Percentiles rank a stretch among this genome's conserved stretches.
Evolutionary conservation across 2,888 invertebrate genomes (phyloP).

Genomic region (Trachelus iudaicus): DNA sequence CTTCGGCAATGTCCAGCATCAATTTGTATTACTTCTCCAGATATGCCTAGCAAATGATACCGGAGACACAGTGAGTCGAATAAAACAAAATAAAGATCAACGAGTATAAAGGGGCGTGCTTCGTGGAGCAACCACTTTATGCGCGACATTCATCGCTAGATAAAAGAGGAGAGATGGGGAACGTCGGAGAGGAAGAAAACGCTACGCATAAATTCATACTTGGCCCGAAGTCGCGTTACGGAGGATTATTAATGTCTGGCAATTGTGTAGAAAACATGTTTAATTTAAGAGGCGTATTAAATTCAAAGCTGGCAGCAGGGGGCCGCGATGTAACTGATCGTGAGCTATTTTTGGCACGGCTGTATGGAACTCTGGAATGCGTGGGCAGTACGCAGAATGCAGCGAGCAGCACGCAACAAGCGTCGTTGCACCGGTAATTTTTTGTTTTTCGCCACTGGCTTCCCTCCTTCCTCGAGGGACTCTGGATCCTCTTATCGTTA

Average conservation of each 20-base stretch:
- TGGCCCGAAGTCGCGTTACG: not conserved
- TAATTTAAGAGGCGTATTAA: slow-evolving; percentile 15
- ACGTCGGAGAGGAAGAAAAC: not conserved
- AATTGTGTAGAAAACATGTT: slow-evolving; percentile 21
- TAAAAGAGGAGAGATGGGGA: not conserved
- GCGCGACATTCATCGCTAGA: not conserved
- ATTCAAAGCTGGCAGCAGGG: slow-evolving; percentile 12
- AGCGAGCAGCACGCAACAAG: not conserved
- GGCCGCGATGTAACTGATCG: slow-evolving; percentile 17
- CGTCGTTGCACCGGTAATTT: not conserved
- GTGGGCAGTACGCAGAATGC: slow-evolving; percentile 1
- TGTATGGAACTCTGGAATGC: slow-evolving; percentile 9
- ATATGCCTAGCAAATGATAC: slow-evolving; percentile 50
- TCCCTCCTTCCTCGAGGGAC: not conserved
- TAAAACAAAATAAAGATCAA: not conserved
- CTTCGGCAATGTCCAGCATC: slow-evolving; percentile 62
- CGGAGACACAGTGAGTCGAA: not conserved
- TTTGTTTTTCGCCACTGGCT: not conserved
- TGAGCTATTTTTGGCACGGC: slow-evolving; percentile 21
- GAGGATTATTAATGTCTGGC: slow-evolving; percentile 5
- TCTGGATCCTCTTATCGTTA: not conserved
- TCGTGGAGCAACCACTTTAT: not conserved
- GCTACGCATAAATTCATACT: not conserved
- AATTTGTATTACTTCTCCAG: slow-evolving; percentile 59
- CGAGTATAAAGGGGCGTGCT: not conserved